A percentile compares a stretch with the other conserved stretches of the same genome.
Evolutionary conservation across 2,113 vertebrate species (phyloP).

Genomic region (Holacanthus passer): DNA sequence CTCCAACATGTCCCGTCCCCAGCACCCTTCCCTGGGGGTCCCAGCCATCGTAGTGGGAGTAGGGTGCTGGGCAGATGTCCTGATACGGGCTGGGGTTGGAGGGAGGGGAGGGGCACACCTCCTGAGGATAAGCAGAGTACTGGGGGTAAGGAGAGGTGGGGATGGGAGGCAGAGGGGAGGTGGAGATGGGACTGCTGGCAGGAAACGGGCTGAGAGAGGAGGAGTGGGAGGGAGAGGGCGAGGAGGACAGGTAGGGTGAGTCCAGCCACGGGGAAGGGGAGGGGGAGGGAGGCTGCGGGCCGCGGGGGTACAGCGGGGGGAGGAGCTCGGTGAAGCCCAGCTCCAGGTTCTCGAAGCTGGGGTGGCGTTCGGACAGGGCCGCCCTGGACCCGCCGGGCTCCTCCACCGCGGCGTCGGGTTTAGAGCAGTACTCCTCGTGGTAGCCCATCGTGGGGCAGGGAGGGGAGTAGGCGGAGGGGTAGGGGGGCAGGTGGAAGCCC

Average conservation of each 20-base stretch:
- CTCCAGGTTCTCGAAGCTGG: constrained; percentile 85
- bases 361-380: constrained; percentile 76
- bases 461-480: constrained; percentile 79
- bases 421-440: constrained; percentile 82
- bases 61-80: constrained; percentile 78
- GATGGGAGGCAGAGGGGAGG: constrained; percentile 82
- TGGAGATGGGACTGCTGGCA: constrained; percentile 82
- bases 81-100: constrained; percentile 72
- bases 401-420: constrained; percentile 69
- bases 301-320: constrained; percentile 81
- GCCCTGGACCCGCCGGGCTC: constrained; percentile 71
- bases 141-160: constrained; percentile 79
- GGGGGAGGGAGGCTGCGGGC: constrained; percentile 78
- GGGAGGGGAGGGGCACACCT: constrained; percentile 81
- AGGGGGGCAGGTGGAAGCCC: constrained; percentile 78
- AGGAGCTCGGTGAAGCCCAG: constrained; percentile 87
- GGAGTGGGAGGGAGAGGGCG: constrained; percentile 86
- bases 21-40: constrained; percentile 70
- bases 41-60: constrained; percentile 82
- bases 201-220: constrained; percentile 85
- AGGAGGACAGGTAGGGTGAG: constrained; percentile 86
- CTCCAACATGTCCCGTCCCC: constrained; percentile 50
- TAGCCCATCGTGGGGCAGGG: constrained; percentile 72
- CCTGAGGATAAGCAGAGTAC: constrained; percentile 79
- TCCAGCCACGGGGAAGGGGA: constrained; percentile 85